A percentile compares a stretch with the other conserved stretches of the same genome.
phyloP scores from a whole-genome alignment of 2,797 vertebrate genomes.

The Melanogrammus aeglefinus region DNA sequence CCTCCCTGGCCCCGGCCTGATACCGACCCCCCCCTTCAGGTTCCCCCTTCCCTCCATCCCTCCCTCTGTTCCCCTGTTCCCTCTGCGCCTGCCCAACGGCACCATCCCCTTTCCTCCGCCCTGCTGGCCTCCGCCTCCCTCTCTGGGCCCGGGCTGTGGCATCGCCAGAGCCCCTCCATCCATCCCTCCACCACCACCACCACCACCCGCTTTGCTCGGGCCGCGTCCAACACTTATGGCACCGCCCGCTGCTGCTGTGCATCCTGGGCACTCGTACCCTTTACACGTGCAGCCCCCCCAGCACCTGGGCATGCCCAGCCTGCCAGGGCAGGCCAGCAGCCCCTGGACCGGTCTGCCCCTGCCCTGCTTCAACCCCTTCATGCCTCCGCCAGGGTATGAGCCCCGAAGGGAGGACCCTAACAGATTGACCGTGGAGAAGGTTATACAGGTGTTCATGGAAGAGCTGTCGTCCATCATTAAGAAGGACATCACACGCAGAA shows the following conservation, averaged over 20 bases:
- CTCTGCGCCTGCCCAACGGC: constrained; percentile 56
- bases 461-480: constrained; percentile 91
- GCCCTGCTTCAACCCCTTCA: constrained; percentile 85
- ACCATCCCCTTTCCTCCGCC: constrained; percentile 69
- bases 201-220: constrained; percentile 68
- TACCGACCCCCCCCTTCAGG: constrained; percentile 36
- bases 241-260: constrained; percentile 72
- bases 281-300: constrained; percentile 74
- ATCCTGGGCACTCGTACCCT: constrained; percentile 67
- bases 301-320: constrained; percentile 76
- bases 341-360: constrained; percentile 76
- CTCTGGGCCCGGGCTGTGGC: constrained; percentile 60
- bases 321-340: constrained; percentile 5
- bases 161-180: constrained; percentile 77
- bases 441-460: constrained; percentile 81
- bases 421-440: constrained; percentile 84
- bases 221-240: constrained; percentile 75
- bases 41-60: constrained; percentile 50
- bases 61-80: constrained; percentile 47
- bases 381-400: constrained; percentile 83
- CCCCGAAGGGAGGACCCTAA: constrained; percentile 78
- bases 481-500: constrained; percentile 88
- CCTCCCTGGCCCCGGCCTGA: constrained; percentile 66
- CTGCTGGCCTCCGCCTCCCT: constrained; percentile 75
- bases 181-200: constrained; percentile 63